Evolutionary conservation across 2,888 invertebrate genomes (phyloP).

Genomic region (Calliphora vomitoria): DNA sequence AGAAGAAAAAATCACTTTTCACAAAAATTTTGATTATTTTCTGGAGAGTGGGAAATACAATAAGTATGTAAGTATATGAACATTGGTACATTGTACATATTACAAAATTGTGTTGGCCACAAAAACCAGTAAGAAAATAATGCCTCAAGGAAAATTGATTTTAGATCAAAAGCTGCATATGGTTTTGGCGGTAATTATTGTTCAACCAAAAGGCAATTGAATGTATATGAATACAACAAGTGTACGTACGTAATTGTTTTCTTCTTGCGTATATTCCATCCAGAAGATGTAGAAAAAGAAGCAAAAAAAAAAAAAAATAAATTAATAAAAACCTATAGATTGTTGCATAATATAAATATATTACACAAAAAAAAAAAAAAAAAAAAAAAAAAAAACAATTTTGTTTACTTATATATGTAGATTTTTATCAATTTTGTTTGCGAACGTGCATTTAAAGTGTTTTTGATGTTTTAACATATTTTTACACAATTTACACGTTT

Average conservation of each 20-base stretch:
- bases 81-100: no score
- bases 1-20: slow-evolving; percentile 5
- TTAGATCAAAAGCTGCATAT: slow-evolving; percentile 62
- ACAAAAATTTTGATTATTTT: slow-evolving; percentile 28
- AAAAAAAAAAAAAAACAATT: slow-evolving; percentile 22
- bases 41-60: slow-evolving; percentile 39
- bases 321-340: slow-evolving; percentile 41
- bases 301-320: not conserved
- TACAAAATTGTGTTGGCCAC: slow-evolving; percentile 8
- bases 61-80: no score
- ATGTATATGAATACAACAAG: slow-evolving; percentile 69
- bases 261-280: slow-evolving; percentile 6
- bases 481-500: slow-evolving; percentile 30
- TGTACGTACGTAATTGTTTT: slow-evolving; percentile 17
- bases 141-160: slow-evolving; percentile 68
- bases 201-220: slow-evolving; percentile 41
- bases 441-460: slow-evolving; percentile 30
- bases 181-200: slow-evolving; percentile 65
- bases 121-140: slow-evolving; percentile 59
- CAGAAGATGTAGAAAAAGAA: slow-evolving; percentile 37
- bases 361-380: not conserved
- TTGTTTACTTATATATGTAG: slow-evolving; percentile 27
- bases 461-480: slow-evolving; percentile 44
- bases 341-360: slow-evolving; percentile 57
- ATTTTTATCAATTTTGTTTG: slow-evolving; percentile 56